Percentiles rank a stretch among this genome's conserved stretches.
Conservation (phyloP, 2,797 vertebrate species). For the Petrocephalus sullivani region DNA sequence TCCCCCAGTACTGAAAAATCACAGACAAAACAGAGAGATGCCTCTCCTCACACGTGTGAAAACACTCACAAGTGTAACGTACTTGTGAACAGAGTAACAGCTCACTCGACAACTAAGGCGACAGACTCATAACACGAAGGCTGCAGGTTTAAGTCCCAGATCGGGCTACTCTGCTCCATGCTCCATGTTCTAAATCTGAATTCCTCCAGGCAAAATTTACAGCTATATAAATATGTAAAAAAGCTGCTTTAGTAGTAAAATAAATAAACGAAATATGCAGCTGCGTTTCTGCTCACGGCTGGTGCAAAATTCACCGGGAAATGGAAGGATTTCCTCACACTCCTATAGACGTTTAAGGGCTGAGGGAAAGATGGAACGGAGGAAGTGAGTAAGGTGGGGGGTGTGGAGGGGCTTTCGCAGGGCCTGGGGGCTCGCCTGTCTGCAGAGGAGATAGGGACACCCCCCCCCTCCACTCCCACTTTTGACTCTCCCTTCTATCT, state of each 20-base stretch:
- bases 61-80: not conserved
- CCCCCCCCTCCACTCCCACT: slow-evolving; percentile 48
- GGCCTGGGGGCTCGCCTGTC: slow-evolving; percentile 70
- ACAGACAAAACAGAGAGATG: not conserved
- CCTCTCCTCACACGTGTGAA: not conserved
- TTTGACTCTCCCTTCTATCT: slow-evolving; percentile 68
- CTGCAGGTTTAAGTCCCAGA: not conserved
- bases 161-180: not conserved
- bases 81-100: not conserved
- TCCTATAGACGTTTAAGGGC: not conserved
- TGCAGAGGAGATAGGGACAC: slow-evolving; percentile 64
- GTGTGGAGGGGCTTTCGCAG: slow-evolving; percentile 38
- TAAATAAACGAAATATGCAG: not conserved
- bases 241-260: too few species aligned
- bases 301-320: not conserved
- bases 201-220: not conserved
- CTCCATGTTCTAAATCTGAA: not conserved
- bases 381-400: slow-evolving; percentile 7
- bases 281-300: not conserved
- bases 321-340: not conserved
- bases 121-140: not conserved
- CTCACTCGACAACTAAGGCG: not conserved
- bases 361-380: slow-evolving; percentile 25
- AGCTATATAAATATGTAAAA: not conserved
- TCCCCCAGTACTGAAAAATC: not conserved